Conservation (phyloP, 2,888 invertebrate species). For the Lepidocyrtoides sp. region DNA sequence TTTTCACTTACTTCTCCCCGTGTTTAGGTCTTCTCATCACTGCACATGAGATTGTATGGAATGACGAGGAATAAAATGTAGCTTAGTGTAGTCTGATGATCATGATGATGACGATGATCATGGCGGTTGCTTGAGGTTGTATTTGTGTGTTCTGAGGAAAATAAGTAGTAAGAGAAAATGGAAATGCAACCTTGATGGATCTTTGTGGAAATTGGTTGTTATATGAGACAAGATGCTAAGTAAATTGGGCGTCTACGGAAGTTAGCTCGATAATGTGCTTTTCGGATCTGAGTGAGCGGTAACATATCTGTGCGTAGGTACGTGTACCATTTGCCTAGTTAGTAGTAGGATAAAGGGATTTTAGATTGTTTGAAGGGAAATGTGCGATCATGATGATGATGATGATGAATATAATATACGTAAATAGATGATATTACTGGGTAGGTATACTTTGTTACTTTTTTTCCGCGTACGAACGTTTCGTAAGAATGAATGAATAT, state of each 20-base stretch:
- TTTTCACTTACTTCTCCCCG: conserved; percentile 25
- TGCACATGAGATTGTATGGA: background rate
- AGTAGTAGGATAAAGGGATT: conserved; percentile 65
- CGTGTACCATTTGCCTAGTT: conserved; percentile 1
- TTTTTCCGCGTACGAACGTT: too few species aligned
- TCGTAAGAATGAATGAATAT: background rate
- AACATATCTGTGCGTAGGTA: background rate
- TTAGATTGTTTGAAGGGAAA: conserved; percentile 35
- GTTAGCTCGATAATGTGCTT: conserved; percentile 75
- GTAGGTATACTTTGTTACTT: conserved; percentile 13
- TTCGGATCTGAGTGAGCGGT: conserved; percentile 53
- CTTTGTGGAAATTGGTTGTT: conserved; percentile 79
- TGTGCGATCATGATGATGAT: background rate
- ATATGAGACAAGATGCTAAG: conserved; percentile 80
- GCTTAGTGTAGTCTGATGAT: conserved; percentile 15
- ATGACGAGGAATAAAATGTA: conserved; percentile 16
- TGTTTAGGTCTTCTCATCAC: background rate
- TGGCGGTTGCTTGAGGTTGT: conserved; percentile 23
- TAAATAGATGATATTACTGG: conserved; percentile 2
- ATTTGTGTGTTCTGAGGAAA: conserved; percentile 40
- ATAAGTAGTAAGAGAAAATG: conserved; percentile 61
- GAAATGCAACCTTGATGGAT: conserved; percentile 80
- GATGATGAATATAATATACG: conserved; percentile 23
- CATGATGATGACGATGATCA: background rate
- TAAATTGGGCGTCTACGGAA: conserved; percentile 81